Evolutionary conservation across 1,140 invertebrate species (phyloP), one percentile per base, ranked within the genome.

Genomic region (Lordiphosa mommai): DNA sequence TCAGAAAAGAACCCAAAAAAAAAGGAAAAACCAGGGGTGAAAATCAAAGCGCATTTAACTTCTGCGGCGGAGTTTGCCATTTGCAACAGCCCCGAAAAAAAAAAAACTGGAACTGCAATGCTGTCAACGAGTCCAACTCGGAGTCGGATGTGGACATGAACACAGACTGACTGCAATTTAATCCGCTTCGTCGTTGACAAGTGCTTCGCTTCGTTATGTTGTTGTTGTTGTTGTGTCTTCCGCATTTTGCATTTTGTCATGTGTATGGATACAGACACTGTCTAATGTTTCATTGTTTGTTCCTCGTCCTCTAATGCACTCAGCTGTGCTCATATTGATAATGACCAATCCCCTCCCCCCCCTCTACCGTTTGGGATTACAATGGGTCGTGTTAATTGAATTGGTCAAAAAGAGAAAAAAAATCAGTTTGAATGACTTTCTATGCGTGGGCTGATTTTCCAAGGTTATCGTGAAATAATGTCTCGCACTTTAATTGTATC

Each of bases 1-100:
- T 80, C 74, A 80, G 66, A 67, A 71, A 66, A 60, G 30, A 43
- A 37, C 57, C 61, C 52, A 41, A 43, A 40, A 61, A 80, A 71
- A 71, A 63, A 52, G 46, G 34, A 30, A 36, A 58, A 53, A 44
- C 58, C 33, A 43, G 53, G 71, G 67, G 61, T 76, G 77, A 76
- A 76, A 84, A 82, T 84, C 74, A 84, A 77, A 82, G 43, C 72
- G 77, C 72, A 72, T 84, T 84, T 84, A 84, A 84, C 79, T 72
- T 84, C 51, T 84, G 77, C 72, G 79, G 72, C 72, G 52, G 57
- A 50, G 12, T 48, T 69, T 34, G 37, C 16, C 29, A 49, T 49
- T 48, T 52, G 56, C 48, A 43, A 51, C 72, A 60, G 72, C 56
- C 66, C 74, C 60, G 55, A 49, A 13, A 6, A 43, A 43, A 49